Evolutionary conservation across 2,113 vertebrate genomes (phyloP).

Genomic region (Lophura nycthemera): DNA sequence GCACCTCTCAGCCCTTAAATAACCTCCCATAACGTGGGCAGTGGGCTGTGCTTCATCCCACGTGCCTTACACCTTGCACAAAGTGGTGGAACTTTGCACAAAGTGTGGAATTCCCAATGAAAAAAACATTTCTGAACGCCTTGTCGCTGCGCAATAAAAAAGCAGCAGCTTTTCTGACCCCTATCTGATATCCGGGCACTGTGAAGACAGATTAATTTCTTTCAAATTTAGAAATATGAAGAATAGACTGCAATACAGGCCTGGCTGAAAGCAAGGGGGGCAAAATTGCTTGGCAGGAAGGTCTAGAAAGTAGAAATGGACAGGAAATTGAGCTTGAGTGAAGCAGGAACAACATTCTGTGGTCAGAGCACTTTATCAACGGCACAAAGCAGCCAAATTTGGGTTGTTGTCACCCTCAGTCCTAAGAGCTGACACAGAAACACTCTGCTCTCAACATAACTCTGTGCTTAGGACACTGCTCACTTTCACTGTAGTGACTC

Average conservation of each 20-base stretch:
- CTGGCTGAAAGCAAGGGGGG: not conserved
- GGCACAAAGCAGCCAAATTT: conserved; percentile 19
- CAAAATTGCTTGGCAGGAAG: not conserved
- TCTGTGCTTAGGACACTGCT: not conserved
- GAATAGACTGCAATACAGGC: not conserved
- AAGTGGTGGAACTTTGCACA: not conserved
- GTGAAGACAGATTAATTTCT: not conserved
- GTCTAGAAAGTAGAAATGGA: not conserved
- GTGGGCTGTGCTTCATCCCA: not conserved
- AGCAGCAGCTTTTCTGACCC: not conserved
- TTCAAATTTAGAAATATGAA: not conserved
- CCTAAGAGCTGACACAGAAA: not conserved
- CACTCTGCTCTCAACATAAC: not conserved
- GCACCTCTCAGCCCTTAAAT: not conserved
- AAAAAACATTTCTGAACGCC: rapidly evolving
- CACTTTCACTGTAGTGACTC: not conserved
- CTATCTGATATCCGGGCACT: not conserved
- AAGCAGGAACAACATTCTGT: not conserved
- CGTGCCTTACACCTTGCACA: not conserved
- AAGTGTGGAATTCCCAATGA: not conserved
- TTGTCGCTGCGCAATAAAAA: not conserved
- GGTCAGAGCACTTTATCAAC: not conserved
- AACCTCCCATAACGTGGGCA: not conserved
- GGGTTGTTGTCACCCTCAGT: conserved; percentile 2
- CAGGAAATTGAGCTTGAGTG: not conserved